Evolutionary conservation across 2,113 vertebrate species (phyloP), one percentile per base, ranked within the genome.

Genomic region (Tetrao urogallus): DNA sequence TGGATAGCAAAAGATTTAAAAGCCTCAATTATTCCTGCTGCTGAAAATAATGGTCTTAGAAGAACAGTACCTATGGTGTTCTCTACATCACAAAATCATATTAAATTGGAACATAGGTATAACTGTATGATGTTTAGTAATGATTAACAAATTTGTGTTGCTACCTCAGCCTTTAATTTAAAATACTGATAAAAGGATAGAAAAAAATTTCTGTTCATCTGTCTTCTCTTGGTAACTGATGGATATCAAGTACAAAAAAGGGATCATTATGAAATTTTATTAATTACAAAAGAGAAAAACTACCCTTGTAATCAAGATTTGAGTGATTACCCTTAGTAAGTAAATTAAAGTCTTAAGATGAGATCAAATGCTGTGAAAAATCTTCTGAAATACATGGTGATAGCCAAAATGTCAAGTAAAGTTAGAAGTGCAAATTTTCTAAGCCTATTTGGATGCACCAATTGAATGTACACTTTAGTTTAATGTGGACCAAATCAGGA

Each of bases 1-100:
- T 57, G 30, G 16, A 22, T 96, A 90, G 83, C 58, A 96, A 69
- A 76, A 61, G 13, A 80, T 94, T 76, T 77, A 47, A 79, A 83
- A 89, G 43, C 21, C 30, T 86, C 0, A 0, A 27, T 42, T 88
- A 5, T 50, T 67, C 14, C 25, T 87, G 67, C 65, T 87, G 22
- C 27, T 89, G 57, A 64, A 38, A 87, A 60, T 54, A 66, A 3
- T 74, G 47, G 52, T 61, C 20, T 47, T 43, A 48, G 42, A 85
- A 76, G 72, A 73, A 38, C 18, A 36, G 21, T 45, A 69, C 6
- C 64, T 45, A 20, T 79, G 65, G 48, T 80, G 28, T 28, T 82
- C 50, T 61, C 18, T 74, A 40, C 7, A 70, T 54, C 52, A 45
- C 16, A 60, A 38, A 81, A 57, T 54, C 2, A 13, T 93, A 32